phyloP scores from a whole-genome alignment of 2,888 invertebrate species.

The Himalopsyche kuldschensis region DNA sequence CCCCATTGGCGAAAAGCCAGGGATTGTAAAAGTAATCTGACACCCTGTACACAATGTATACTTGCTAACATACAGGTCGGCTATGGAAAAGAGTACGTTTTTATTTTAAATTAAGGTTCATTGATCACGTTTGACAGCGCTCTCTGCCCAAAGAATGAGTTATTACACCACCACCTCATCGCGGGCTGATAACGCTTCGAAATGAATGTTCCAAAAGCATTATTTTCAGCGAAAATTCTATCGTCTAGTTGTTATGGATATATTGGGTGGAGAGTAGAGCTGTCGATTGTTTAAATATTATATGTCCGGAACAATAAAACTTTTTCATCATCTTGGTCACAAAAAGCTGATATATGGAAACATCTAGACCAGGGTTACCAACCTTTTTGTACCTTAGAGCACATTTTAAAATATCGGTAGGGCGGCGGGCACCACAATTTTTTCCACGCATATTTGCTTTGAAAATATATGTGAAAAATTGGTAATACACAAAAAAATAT shows the following conservation, averaged over 20 bases:
- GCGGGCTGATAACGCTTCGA: not conserved
- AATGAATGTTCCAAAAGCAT: not conserved
- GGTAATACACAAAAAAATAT: too few species aligned
- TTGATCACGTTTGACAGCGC: conserved; percentile 21
- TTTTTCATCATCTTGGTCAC: too few species aligned
- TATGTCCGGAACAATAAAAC: too few species aligned
- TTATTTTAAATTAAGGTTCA: conserved; percentile 14
- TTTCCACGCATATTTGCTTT: too few species aligned
- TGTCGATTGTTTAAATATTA: not conserved
- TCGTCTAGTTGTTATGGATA: not conserved
- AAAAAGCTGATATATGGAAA: too few species aligned
- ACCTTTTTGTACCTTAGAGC: too few species aligned
- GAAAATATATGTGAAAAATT: too few species aligned
- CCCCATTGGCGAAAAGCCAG: not conserved
- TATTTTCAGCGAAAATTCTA: not conserved
- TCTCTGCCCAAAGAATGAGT: not conserved
- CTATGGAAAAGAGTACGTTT: not conserved
- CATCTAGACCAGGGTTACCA: too few species aligned
- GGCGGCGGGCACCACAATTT: too few species aligned
- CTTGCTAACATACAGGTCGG: not conserved
- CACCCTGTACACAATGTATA: not conserved
- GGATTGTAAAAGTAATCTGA: not conserved
- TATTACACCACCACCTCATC: not conserved
- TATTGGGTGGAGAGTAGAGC: not conserved
- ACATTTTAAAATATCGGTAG: too few species aligned